Percentiles rank a stretch among this genome's conserved stretches.
Evolutionary conservation across 2,113 vertebrate genomes (phyloP).

Genomic region (Ursus arctos): DNA sequence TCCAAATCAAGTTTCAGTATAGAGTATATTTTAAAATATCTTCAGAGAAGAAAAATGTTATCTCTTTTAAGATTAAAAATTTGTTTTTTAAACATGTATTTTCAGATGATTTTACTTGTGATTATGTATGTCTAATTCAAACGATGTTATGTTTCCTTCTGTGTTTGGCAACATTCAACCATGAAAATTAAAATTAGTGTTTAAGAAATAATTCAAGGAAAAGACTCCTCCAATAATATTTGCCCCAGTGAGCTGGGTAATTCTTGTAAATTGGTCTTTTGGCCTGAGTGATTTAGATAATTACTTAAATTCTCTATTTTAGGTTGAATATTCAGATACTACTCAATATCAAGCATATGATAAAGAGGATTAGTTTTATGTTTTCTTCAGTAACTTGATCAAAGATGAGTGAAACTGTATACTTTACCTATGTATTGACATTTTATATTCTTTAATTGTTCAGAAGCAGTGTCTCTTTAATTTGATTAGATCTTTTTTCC

Average conservation of each 20-base stretch:
- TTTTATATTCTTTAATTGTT: neutral
- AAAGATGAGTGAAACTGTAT: neutral
- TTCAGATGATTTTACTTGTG: slow-evolving; percentile 10
- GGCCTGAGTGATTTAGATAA: slow-evolving; percentile 64
- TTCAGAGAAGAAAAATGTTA: neutral
- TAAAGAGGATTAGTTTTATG: slow-evolving; percentile 13
- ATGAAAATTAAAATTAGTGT: slow-evolving; percentile 42
- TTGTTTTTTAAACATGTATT: neutral
- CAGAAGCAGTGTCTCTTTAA: neutral
- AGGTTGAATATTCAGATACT: slow-evolving; percentile 40
- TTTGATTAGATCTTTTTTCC: neutral
- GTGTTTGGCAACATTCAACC: neutral
- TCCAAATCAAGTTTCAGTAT: neutral
- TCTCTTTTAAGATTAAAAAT: neutral
- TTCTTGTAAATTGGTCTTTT: slow-evolving; percentile 67
- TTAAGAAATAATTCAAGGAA: slow-evolving; percentile 58
- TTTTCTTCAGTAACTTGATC: neutral
- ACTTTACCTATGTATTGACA: neutral
- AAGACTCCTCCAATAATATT: neutral
- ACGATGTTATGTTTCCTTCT: neutral
- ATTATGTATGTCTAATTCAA: neutral
- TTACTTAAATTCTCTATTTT: slow-evolving; percentile 47
- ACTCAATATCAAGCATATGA: neutral
- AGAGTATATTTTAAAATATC: neutral
- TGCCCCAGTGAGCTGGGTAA: slow-evolving; percentile 58